Evolutionary conservation across 1,140 invertebrate species (phyloP).

Genomic region (Cyclina sinensis): DNA sequence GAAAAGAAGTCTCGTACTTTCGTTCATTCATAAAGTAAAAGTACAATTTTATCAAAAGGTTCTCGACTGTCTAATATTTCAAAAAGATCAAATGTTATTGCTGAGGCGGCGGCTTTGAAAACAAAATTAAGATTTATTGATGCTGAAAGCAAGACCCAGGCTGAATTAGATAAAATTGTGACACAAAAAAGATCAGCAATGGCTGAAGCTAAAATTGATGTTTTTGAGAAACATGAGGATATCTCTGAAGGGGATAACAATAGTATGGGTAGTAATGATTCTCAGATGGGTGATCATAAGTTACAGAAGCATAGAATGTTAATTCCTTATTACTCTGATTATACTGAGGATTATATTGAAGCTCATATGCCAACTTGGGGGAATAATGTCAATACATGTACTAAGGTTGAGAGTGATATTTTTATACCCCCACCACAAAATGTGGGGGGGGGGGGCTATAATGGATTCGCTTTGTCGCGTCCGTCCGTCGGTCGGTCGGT

Average conservation of each 20-base stretch:
- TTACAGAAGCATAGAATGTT: not conserved
- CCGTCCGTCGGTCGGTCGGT: too few species aligned
- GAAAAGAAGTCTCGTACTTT: not conserved
- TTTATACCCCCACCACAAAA: too few species aligned
- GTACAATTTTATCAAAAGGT: not conserved
- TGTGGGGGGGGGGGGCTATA: too few species aligned
- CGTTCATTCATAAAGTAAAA: not conserved
- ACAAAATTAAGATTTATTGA: not conserved
- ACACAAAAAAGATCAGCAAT: too few species aligned
- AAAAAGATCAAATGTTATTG: not conserved
- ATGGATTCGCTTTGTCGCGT: too few species aligned
- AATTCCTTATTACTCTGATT: not conserved
- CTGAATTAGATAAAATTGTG: too few species aligned
- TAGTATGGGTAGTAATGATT: too few species aligned
- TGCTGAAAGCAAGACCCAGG: not conserved
- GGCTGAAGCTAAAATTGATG: not conserved
- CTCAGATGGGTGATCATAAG: not conserved
- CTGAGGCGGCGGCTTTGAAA: not conserved
- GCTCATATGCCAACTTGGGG: not conserved
- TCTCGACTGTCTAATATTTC: not conserved
- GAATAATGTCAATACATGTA: too few species aligned
- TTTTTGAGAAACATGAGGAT: not conserved
- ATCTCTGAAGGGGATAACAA: not conserved
- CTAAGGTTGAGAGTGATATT: too few species aligned
- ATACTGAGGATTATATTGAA: not conserved